phyloP scores from a whole-genome alignment of 2,888 invertebrate genomes.

The Drosophila tanythrix region DNA sequence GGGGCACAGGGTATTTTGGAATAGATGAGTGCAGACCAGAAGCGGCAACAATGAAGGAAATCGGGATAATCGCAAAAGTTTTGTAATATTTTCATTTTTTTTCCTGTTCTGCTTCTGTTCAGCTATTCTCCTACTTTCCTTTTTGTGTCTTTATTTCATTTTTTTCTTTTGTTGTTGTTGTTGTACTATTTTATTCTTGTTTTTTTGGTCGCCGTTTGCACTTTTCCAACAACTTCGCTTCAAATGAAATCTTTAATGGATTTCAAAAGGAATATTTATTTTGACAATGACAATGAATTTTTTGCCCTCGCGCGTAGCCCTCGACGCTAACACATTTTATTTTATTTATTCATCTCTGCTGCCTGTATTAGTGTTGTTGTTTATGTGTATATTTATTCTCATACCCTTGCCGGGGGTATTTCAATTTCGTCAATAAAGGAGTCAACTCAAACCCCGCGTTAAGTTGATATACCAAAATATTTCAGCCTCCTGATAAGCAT shows the following conservation, averaged over 20 bases:
- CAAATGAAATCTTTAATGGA: constrained; percentile 70
- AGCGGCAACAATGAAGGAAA: constrained; percentile 30
- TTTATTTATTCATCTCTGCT: constrained; percentile 60
- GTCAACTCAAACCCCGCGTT: neutral
- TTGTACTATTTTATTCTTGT: constrained; percentile 4
- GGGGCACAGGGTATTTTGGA: neutral
- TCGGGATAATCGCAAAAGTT: constrained; percentile 69
- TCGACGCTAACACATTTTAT: constrained; percentile 49
- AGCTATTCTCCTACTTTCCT: constrained; percentile 23
- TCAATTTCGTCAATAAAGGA: neutral
- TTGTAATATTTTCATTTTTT: constrained; percentile 69
- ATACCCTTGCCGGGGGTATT: constrained; percentile 3
- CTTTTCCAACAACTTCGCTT: constrained; percentile 66
- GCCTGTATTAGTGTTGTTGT: constrained; percentile 18
- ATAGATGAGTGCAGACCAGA: constrained; percentile 6
- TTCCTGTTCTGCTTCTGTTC: constrained; percentile 13
- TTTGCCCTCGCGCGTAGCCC: constrained; percentile 19
- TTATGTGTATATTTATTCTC: neutral
- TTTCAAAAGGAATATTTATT: constrained; percentile 72
- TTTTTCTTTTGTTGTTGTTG: constrained; percentile 5
- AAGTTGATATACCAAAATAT: neutral
- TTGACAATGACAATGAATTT: constrained; percentile 73
- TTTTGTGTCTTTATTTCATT: constrained; percentile 14
- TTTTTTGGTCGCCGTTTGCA: constrained; percentile 49
- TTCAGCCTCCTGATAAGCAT: neutral